phyloP scores from a whole-genome alignment of 2,113 vertebrate genomes.

The Cyanistes caeruleus region DNA sequence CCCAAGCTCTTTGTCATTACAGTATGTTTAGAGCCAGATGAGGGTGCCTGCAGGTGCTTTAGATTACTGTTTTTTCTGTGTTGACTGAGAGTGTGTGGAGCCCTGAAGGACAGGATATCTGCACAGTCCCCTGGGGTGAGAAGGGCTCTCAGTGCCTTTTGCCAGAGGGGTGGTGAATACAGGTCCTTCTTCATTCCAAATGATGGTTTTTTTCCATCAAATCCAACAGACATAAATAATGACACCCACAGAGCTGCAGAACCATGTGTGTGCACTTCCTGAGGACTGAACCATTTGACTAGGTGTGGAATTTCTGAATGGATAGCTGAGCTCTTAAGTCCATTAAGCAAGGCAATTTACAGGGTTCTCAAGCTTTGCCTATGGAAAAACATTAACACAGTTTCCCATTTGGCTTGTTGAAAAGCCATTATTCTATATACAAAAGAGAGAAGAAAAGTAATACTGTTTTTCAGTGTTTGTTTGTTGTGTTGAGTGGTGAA shows the following conservation, averaged over 20 bases:
- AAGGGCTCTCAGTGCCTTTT: not conserved
- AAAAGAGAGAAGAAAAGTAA: not conserved
- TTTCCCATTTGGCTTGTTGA: conserved; percentile 23
- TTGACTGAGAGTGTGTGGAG: not conserved
- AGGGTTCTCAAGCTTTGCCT: conserved; percentile 47
- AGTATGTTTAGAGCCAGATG: not conserved
- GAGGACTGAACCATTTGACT: conserved; percentile 26
- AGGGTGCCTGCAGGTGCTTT: not conserved
- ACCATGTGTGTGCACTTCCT: not conserved
- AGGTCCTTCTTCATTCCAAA: not conserved
- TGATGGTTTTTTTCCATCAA: conserved; percentile 1
- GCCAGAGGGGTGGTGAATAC: not conserved
- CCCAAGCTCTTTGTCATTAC: not conserved
- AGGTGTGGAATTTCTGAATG: conserved; percentile 49
- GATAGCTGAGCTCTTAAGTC: conserved; percentile 64
- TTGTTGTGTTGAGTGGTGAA: not conserved
- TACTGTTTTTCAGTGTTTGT: not conserved
- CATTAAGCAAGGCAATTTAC: conserved; percentile 74
- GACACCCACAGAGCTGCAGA: not conserved
- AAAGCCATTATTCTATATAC: conserved; percentile 58
- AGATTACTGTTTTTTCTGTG: rapidly evolving
- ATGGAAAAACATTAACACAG: conserved; percentile 52
- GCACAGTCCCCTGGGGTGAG: not conserved
- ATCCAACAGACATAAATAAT: conserved; percentile 11
- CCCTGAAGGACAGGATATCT: rapidly evolving